Percentiles rank a stretch among this genome's conserved stretches.
These are phyloP conservation scores for Lucifuga dentata DNA, from an alignment of 2,113 vertebrate species.

Conservation along the genomic window DNA sequence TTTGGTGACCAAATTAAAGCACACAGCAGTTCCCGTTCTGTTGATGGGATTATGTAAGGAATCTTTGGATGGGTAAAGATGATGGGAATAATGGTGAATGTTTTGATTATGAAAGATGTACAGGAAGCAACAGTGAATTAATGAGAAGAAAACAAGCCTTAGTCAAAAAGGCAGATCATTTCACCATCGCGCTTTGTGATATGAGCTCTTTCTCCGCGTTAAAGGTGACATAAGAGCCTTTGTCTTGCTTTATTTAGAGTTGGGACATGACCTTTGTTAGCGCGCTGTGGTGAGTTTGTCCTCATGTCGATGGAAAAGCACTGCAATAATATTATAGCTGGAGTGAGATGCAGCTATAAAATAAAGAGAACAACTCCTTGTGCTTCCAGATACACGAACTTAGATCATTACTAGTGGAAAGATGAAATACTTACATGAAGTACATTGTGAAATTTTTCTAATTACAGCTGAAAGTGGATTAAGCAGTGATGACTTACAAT, in stretches of 20 bases:
- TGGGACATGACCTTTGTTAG: constrained; percentile 22
- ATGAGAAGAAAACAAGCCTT: too few relatives aligned
- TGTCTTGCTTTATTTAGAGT: constrained; percentile 33
- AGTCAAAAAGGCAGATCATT: too few relatives aligned
- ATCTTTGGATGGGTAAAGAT: not conserved
- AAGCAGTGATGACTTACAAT: too few relatives aligned
- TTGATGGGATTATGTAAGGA: too few relatives aligned
- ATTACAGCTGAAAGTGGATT: not conserved
- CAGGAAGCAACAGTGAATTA: too few relatives aligned
- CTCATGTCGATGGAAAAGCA: constrained; percentile 43
- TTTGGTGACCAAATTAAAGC: too few relatives aligned
- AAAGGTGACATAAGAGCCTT: constrained; percentile 4
- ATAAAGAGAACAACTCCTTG: not conserved
- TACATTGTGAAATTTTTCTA: too few relatives aligned
- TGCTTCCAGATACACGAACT: not conserved
- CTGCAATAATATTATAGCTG: not conserved
- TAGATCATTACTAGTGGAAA: not conserved
- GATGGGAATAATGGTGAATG: too few relatives aligned
- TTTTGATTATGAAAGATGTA: too few relatives aligned
- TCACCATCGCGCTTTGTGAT: too few relatives aligned
- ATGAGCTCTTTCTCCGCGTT: not conserved
- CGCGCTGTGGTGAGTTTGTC: not conserved
- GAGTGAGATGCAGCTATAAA: constrained; percentile 6
- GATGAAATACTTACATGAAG: too few relatives aligned
- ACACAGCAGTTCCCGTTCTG: too few relatives aligned